Evolutionary conservation across 2,797 vertebrate genomes (phyloP), one percentile per base, ranked within the genome.

Genomic region (Limnodromus scolopaceus): DNA sequence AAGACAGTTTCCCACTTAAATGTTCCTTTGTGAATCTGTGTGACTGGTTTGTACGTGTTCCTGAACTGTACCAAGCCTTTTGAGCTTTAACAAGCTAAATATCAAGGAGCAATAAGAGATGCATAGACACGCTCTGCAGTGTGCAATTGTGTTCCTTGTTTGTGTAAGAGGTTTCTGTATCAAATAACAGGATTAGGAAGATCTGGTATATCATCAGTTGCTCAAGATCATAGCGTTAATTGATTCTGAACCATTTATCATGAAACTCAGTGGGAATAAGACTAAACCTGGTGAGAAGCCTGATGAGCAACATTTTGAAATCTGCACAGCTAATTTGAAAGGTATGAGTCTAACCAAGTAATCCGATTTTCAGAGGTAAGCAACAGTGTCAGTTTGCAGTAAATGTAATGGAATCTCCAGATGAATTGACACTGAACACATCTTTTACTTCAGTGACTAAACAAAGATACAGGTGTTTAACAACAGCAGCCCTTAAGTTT

Each of bases 151-250:
- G 41, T 41, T 77, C 83, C 76, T 81, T 95, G 54, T 63, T 92
- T 91, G 74, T 77, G 11, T 51, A 78, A 68, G 76, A 93, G 64
- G 53, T 89, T 94, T 87, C 76, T 84, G 69, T 86, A 78, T 86
- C 79, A 72, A 92, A 75, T 70, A 84, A 78, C 65, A 77, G 61
- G 85, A 96, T 94, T 92, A 81, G 57, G 88, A 88, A 68, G 79
- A 80, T 75, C 65, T 87, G 24, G 20, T 65, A 3, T 76, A 60
- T 88, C 57, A 57, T 84, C 69, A 76, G 57, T 93, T 77, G 68
- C 78, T 86, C 63, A 39, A 83, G 74, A 94, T 90, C 65, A 58
- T 19, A 68, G 57, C 61, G 45, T 92, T 93, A 75, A 88, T 86
- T 92, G 72, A 81, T 95, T 96, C 60, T 69, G 72, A 89, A 77